Evolutionary conservation across 2,797 vertebrate genomes (phyloP), one percentile per base, ranked within the genome.

Genomic region (Falco concolor): DNA sequence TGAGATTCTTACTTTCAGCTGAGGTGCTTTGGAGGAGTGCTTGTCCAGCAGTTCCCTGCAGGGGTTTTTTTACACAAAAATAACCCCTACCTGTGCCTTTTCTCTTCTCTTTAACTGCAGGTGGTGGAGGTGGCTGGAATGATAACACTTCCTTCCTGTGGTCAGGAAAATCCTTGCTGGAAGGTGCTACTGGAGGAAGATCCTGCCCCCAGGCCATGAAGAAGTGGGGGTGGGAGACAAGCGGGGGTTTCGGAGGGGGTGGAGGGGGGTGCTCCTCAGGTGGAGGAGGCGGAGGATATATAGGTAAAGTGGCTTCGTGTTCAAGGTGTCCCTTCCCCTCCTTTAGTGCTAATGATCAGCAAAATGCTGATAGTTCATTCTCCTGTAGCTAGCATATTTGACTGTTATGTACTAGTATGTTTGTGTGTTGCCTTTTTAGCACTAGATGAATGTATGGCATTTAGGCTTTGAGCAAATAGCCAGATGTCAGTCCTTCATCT

Each of bases 51-150:
- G 47, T 25, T 90, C 63, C 23, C 42, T 12, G 15, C 16, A 73
- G 67, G 24, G 12, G 14, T 80, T 90, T 40, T 40, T 74, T 73
- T 61, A 68, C 74, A n/a, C 36, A 67, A 65, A 90, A 44, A 60
- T 89, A 74, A 96, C 34, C 27, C 40, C 24, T 57, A 9, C 20
- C 11, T 40, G 12, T 56, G 49, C 65, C 40, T 36, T 88, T 90
- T 97, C 90, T 96, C 82, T 93, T 38, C 97, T 96, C 80, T 97
- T 97, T 57, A 90, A 59, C 97, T 92, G 92, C 98, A 99, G 99
- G 99, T 97, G 99, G 99, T 93, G 99, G 99, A 91, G 99, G 99
- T 92, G 99, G 99, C 93, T 99, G 99, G 99, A 99, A 98, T 93
- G 99, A 99, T 98, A 98, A 97, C 86, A 90, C 96, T 96, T 98